These are phyloP conservation scores for Sialia sialis DNA, from an alignment of 2,113 vertebrate genomes.

Conservation along the genomic window DNA sequence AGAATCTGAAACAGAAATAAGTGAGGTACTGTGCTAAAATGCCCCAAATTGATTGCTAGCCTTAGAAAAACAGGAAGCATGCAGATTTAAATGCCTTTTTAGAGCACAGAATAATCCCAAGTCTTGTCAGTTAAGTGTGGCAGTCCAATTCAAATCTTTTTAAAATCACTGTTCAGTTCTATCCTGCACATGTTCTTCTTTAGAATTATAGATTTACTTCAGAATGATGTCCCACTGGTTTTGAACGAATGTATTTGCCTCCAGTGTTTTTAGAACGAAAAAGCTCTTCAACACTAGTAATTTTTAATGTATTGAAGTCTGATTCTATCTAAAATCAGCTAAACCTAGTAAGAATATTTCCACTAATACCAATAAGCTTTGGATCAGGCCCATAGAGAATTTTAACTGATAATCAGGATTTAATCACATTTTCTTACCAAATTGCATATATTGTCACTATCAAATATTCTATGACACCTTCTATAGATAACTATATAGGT, in stretches of 20 bases:
- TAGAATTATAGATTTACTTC: constrained; percentile 9
- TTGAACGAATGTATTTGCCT: not conserved
- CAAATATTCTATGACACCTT: not conserved
- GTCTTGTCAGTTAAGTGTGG: constrained; percentile 13
- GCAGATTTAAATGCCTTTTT: constrained; percentile 41
- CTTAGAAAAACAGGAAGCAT: constrained; percentile 37
- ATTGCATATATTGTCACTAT: not conserved
- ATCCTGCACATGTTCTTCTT: not conserved
- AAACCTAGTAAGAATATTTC: not conserved
- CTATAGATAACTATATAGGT: not conserved
- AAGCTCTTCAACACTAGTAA: not conserved
- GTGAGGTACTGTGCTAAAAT: constrained; percentile 41
- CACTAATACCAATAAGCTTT: not conserved
- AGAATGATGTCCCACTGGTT: constrained; percentile 11
- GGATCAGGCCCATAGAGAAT: not conserved
- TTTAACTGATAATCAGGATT: not conserved
- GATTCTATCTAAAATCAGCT: not conserved
- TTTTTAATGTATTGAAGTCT: not conserved
- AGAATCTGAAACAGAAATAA: constrained; percentile 56
- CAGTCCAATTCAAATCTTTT: not conserved
- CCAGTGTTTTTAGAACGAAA: constrained; percentile 20
- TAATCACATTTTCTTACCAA: not conserved
- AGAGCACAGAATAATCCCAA: constrained; percentile 16
- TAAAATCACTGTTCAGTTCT: constrained; percentile 13
- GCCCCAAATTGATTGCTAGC: constrained; percentile 38